Evolutionary conservation across 2,888 invertebrate genomes (phyloP).

Genomic region (Tineola bisselliella): DNA sequence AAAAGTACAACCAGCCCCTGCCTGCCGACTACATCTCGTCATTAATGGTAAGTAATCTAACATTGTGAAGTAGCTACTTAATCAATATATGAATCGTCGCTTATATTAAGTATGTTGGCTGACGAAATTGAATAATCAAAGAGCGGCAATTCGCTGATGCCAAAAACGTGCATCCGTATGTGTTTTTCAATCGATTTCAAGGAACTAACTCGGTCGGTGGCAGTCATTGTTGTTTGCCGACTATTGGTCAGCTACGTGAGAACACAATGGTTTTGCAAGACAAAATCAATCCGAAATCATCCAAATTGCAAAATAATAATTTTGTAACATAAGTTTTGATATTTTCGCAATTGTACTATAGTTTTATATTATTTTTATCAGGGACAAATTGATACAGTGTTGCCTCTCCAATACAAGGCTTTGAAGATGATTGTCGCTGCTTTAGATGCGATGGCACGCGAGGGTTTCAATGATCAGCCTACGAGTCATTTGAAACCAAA

Average conservation of each 20-base stretch:
- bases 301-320: neutral
- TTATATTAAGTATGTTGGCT: conserved; percentile 24
- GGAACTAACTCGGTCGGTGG: conserved; percentile 62
- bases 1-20: conserved; percentile 31
- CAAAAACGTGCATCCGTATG: conserved; percentile 64
- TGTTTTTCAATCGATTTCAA: conserved; percentile 62
- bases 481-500: conserved; percentile 48
- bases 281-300: neutral
- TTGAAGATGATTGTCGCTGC: conserved; percentile 78
- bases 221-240: conserved; percentile 58
- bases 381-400: conserved; percentile 39
- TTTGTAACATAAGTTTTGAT: neutral
- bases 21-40: conserved; percentile 30
- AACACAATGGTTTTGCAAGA: conserved; percentile 57
- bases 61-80: neutral
- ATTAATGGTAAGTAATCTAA: conserved; percentile 36
- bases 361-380: conserved; percentile 21
- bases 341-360: neutral
- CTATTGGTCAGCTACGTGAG: conserved; percentile 55
- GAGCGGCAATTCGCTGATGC: conserved; percentile 59
- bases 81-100: neutral
- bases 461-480: conserved; percentile 47
- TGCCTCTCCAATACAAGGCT: conserved; percentile 72
- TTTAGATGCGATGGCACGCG: conserved; percentile 70
- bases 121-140: conserved; percentile 39